A percentile compares a stretch with the other conserved stretches of the same genome.
Evolutionary conservation across 2,797 vertebrate genomes (phyloP).

Genomic region (Xenops minutus): DNA sequence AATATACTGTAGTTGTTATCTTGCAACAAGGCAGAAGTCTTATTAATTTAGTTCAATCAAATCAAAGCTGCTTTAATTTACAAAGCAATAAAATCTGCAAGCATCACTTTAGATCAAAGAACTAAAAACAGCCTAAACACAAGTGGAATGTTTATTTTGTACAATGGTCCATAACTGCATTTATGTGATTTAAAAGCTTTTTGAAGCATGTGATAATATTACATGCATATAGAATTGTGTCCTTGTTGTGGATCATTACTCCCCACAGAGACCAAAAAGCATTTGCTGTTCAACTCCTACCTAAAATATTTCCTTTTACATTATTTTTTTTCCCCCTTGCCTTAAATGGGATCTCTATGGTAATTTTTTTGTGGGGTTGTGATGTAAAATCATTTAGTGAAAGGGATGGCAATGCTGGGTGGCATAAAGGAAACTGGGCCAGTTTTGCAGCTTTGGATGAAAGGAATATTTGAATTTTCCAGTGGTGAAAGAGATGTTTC

Average conservation of each 20-base stretch:
- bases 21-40: slow-evolving; percentile 74
- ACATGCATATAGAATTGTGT: slow-evolving; percentile 86
- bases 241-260: slow-evolving; percentile 87
- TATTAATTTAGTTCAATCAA: slow-evolving; percentile 85
- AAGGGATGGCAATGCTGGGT: slow-evolving; percentile 25
- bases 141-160: slow-evolving; percentile 90
- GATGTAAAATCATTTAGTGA: slow-evolving; percentile 48
- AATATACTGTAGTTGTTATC: slow-evolving; percentile 71
- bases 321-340: slow-evolving; percentile 61
- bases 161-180: slow-evolving; percentile 89
- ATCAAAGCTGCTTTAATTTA: slow-evolving; percentile 81
- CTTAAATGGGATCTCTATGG: slow-evolving; percentile 74
- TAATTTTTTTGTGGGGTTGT: neutral
- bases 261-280: slow-evolving; percentile 83
- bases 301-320: slow-evolving; percentile 79
- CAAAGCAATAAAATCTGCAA: slow-evolving; percentile 77
- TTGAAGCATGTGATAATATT: slow-evolving; percentile 82
- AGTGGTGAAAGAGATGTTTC: neutral
- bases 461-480: neutral
- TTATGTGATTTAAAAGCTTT: slow-evolving; percentile 88
- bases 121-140: slow-evolving; percentile 80
- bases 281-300: slow-evolving; percentile 81
- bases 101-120: slow-evolving; percentile 78
- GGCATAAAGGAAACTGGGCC: neutral
- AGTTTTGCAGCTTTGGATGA: neutral